These are phyloP conservation scores for Rhynchomys soricoides DNA, from an alignment of 2,113 vertebrate genomes.

Conservation along the genomic window DNA sequence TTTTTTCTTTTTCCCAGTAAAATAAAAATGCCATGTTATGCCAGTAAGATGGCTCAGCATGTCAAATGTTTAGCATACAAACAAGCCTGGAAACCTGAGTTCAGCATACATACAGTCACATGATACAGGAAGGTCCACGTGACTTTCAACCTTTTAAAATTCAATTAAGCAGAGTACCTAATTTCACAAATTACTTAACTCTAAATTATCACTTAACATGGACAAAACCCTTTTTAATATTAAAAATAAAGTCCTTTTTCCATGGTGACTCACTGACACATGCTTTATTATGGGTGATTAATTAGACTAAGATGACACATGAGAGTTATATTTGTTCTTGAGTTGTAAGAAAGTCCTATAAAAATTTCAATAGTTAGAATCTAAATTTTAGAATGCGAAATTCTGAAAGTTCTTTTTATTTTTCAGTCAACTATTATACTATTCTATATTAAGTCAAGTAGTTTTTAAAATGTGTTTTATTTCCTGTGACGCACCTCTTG, in stretches of 20 bases:
- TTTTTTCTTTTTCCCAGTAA: background rate
- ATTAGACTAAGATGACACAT: slow-evolving; percentile 57
- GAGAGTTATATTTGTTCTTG: slow-evolving; percentile 13
- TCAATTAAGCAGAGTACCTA: background rate
- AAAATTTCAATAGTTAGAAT: slow-evolving; percentile 38
- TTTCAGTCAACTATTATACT: slow-evolving; percentile 43
- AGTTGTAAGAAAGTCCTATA: slow-evolving; percentile 32
- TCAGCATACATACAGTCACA: background rate
- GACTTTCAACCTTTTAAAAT: background rate
- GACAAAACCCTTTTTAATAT: background rate
- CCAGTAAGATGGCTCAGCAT: background rate
- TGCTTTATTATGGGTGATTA: background rate
- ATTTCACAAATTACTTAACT: background rate
- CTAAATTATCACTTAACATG: slow-evolving; percentile 10
- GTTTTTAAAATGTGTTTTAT: background rate
- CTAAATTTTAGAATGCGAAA: slow-evolving; percentile 48
- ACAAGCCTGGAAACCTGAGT: background rate
- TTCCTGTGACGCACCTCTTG: slow-evolving; percentile 59
- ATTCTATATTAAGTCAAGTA: slow-evolving; percentile 54
- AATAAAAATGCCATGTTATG: background rate
- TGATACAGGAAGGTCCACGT: background rate
- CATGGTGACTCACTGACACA: background rate
- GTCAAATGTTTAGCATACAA: background rate
- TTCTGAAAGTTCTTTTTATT: slow-evolving; percentile 43
- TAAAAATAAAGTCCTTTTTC: slow-evolving; percentile 40